These are phyloP conservation scores for Bergia puertoricense DNA, from an alignment of 92 coral and sea anemone genomes.

Conservation along the genomic window DNA sequence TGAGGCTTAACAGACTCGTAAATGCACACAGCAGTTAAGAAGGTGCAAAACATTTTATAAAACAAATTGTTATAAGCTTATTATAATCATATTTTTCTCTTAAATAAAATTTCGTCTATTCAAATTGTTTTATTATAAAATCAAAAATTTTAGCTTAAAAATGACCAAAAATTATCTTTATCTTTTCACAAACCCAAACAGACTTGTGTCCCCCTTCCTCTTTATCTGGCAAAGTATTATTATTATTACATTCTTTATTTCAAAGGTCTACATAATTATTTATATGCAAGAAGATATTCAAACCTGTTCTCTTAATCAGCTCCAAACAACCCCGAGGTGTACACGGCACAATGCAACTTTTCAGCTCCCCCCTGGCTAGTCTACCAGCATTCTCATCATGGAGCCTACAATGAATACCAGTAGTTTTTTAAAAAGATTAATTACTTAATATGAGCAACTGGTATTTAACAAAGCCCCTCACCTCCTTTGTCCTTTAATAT, in stretches of 20 bases:
- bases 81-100: too few relatives aligned
- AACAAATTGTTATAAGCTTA: too few relatives aligned
- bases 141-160: too few relatives aligned
- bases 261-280: neutral
- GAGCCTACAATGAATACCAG: slow-evolving; percentile 53
- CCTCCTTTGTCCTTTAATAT: neutral
- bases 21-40: too few relatives aligned
- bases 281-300: neutral
- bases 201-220: too few relatives aligned
- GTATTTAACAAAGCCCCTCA: too few relatives aligned
- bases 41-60: too few relatives aligned
- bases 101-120: too few relatives aligned
- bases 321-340: slow-evolving; percentile 97
- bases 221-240: neutral
- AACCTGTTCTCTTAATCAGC: slow-evolving; percentile 92
- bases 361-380: slow-evolving; percentile 91
- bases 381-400: slow-evolving; percentile 97
- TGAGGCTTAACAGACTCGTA: too few relatives aligned
- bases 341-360: slow-evolving; percentile 92
- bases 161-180: too few relatives aligned
- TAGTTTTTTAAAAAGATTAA: neutral
- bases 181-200: neutral
- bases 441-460: neutral
- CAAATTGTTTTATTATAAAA: too few relatives aligned
- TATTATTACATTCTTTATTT: neutral